Evolutionary conservation across 2,888 invertebrate species (phyloP).

Genomic region (Glyphotaelius pellucidus): DNA sequence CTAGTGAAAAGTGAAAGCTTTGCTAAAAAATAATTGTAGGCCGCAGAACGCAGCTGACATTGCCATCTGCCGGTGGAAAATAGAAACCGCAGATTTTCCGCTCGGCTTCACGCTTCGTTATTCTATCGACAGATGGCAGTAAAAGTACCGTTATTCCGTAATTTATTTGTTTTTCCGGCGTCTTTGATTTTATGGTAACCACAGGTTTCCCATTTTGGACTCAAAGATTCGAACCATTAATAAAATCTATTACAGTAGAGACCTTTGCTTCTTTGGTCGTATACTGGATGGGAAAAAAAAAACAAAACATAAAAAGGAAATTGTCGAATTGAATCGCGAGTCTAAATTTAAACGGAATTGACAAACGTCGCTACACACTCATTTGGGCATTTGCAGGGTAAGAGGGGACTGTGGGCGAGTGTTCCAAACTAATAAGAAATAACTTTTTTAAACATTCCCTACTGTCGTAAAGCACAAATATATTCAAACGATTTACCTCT

Average conservation of each 20-base stretch:
- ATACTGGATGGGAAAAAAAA: too few relatives aligned
- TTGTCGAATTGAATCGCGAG: too few relatives aligned
- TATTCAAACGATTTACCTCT: too few relatives aligned
- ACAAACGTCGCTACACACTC: too few relatives aligned
- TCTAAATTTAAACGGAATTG: too few relatives aligned
- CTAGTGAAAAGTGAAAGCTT: background rate
- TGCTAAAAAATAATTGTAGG: background rate
- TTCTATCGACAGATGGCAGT: constrained; percentile 27
- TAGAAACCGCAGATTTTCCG: constrained; percentile 33
- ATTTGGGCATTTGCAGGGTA: too few relatives aligned
- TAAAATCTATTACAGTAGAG: background rate
- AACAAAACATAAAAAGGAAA: too few relatives aligned
- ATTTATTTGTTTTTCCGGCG: background rate
- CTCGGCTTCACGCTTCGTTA: background rate
- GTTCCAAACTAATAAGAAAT: too few relatives aligned
- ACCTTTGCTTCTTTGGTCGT: too few relatives aligned
- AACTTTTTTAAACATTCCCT: too few relatives aligned
- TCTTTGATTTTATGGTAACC: background rate
- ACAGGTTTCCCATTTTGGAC: background rate
- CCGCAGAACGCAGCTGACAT: background rate
- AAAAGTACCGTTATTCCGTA: constrained; percentile 7
- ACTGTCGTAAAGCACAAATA: too few relatives aligned
- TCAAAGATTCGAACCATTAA: background rate
- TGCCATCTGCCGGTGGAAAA: constrained; percentile 45
- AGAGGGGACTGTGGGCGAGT: too few relatives aligned